Evolutionary conservation across 1,140 invertebrate genomes (phyloP).

Genomic region (Lerema accius): DNA sequence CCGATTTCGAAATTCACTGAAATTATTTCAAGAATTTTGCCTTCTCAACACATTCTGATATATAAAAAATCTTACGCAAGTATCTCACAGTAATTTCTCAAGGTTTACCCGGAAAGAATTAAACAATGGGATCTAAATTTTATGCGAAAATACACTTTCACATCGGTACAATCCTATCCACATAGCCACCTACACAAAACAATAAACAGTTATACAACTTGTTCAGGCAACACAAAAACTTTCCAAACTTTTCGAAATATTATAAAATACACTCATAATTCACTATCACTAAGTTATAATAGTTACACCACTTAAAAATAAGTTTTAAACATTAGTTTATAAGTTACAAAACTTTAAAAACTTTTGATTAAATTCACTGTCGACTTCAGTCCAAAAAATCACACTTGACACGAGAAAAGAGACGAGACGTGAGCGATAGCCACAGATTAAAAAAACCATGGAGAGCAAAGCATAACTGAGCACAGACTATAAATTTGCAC

Average conservation of each 20-base stretch:
- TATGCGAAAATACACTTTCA: conserved; percentile 81
- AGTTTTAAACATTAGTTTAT: conserved; percentile 16
- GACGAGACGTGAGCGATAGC: background rate
- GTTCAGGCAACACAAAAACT: conserved; percentile 53
- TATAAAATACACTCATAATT: background rate
- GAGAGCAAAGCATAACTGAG: no score
- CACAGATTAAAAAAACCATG: conserved; percentile 24
- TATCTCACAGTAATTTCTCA: conserved; percentile 63
- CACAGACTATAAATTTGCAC: no score
- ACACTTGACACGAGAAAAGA: conserved; percentile 44
- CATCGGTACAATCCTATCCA: conserved; percentile 69
- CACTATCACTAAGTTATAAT: background rate
- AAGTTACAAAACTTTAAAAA: conserved; percentile 49
- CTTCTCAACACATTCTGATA: conserved; percentile 47
- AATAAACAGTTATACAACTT: conserved; percentile 74
- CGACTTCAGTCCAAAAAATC: conserved; percentile 63
- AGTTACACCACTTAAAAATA: background rate
- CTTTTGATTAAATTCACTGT: conserved; percentile 57
- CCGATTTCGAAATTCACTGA: conserved; percentile 27
- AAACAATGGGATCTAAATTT: conserved; percentile 80
- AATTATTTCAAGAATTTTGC: conserved; percentile 33
- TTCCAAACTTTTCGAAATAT: conserved; percentile 28
- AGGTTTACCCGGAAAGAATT: conserved; percentile 67
- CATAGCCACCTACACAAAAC: conserved; percentile 79
- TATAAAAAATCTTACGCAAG: conserved; percentile 56